These are phyloP conservation scores for Pantherophis guttatus DNA, from an alignment of 2,113 vertebrate genomes.

Conservation along the genomic window DNA sequence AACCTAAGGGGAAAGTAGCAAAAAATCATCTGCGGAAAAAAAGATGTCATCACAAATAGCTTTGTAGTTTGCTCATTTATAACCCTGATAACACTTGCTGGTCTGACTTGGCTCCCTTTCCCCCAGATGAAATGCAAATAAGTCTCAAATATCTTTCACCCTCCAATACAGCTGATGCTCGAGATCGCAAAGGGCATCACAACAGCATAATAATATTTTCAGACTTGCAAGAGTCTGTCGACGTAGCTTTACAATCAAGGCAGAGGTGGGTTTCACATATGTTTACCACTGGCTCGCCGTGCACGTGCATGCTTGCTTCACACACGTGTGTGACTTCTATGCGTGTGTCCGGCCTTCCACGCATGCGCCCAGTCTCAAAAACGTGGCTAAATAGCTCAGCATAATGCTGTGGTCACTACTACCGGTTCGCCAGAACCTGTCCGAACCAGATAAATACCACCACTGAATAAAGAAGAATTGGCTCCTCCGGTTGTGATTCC, in stretches of 20 bases:
- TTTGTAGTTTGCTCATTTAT: slow-evolving; percentile 22
- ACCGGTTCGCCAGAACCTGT: no score
- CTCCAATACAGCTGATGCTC: neutral
- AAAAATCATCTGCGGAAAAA: slow-evolving; percentile 16
- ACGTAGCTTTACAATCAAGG: neutral
- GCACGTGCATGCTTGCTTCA: no score
- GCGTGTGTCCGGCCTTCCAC: no score
- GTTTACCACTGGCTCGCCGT: no score
- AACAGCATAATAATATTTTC: neutral
- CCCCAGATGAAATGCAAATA: neutral
- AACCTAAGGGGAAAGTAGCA: slow-evolving; percentile 15
- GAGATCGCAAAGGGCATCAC: neutral
- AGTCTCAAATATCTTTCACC: neutral
- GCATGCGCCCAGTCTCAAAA: no score
- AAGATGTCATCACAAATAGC: neutral
- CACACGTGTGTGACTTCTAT: no score
- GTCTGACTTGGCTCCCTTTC: slow-evolving; percentile 3
- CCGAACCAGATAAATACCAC: no score
- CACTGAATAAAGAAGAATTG: no score
- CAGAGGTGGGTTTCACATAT: no score
- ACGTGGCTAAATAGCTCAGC: no score
- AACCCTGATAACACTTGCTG: slow-evolving; percentile 1
- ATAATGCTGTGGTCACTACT: no score
- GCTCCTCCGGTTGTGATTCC: neutral
- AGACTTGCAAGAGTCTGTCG: neutral